phyloP scores from a whole-genome alignment of 2,113 vertebrate species.

The Sinocyclocheilus maitianheensis region DNA sequence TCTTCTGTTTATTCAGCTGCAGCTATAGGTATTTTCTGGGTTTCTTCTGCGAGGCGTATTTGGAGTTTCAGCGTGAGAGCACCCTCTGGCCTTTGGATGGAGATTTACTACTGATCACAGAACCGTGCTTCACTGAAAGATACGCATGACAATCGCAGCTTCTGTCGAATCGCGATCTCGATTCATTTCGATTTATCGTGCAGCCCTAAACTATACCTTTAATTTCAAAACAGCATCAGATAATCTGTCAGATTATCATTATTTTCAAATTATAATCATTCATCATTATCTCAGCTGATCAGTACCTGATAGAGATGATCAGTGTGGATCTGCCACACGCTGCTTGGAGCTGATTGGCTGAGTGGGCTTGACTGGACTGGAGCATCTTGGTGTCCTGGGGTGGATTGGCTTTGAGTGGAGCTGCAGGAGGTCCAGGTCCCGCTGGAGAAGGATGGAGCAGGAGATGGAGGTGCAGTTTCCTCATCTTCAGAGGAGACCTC shows the following conservation, averaged over 20 bases:
- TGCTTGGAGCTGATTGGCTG: slow-evolving; percentile 89
- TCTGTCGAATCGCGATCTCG: too few relatives aligned
- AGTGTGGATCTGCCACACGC: slow-evolving; percentile 92
- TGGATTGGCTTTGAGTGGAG: slow-evolving; percentile 41
- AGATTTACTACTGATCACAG: too few relatives aligned
- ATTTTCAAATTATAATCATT: too few relatives aligned
- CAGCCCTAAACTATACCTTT: too few relatives aligned
- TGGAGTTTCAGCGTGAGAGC: too few relatives aligned
- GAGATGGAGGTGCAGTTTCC: slow-evolving; percentile 49
- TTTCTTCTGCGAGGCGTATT: too few relatives aligned
- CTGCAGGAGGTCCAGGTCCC: slow-evolving; percentile 29
- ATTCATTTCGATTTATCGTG: too few relatives aligned
- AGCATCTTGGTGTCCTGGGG: slow-evolving; percentile 41
- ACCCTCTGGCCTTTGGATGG: too few relatives aligned
- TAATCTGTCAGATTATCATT: background rate
- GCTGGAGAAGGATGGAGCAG: slow-evolving; percentile 56
- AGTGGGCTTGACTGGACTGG: slow-evolving; percentile 71
- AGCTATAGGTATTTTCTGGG: too few relatives aligned
- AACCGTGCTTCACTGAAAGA: too few relatives aligned
- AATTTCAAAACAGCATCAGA: background rate
- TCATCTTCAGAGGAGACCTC: slow-evolving; percentile 77
- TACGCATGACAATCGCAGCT: too few relatives aligned
- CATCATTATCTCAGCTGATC: background rate
- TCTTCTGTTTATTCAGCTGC: too few relatives aligned
- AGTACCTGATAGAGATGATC: slow-evolving; percentile 92